Conservation (phyloP, 2,888 invertebrate species). For the Epirrhoe alternata region DNA sequence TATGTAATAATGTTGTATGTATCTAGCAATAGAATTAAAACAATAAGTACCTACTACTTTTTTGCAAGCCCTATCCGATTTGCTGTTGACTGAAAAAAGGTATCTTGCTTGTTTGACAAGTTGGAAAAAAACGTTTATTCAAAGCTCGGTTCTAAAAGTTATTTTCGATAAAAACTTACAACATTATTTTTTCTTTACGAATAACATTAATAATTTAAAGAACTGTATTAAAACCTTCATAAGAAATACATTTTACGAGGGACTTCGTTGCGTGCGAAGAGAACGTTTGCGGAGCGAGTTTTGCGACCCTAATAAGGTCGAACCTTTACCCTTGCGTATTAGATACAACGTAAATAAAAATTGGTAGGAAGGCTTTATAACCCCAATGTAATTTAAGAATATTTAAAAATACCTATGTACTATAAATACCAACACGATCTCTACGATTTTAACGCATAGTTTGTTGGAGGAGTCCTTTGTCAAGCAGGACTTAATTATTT, state of each 20-base stretch:
- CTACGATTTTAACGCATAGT: too few relatives aligned
- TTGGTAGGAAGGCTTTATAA: background rate
- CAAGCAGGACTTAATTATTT: too few relatives aligned
- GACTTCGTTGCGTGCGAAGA: slow-evolving; percentile 34
- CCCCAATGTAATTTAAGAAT: too few relatives aligned
- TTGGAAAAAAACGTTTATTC: too few relatives aligned
- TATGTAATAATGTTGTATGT: background rate
- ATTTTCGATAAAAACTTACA: background rate
- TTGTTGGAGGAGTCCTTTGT: too few relatives aligned
- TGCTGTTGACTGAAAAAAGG: background rate
- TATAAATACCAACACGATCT: too few relatives aligned
- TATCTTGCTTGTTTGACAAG: background rate
- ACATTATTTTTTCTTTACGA: background rate
- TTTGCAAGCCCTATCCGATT: background rate
- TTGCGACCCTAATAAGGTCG: slow-evolving; percentile 31
- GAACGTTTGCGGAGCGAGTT: slow-evolving; percentile 33
- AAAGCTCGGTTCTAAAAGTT: too few relatives aligned
- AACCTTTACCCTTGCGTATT: slow-evolving; percentile 20
- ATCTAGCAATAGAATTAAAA: background rate
- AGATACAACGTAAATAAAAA: slow-evolving; percentile 19
- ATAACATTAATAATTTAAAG: background rate
- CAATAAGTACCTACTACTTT: too few relatives aligned
- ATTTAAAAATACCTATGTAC: too few relatives aligned
- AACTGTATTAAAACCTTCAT: slow-evolving; percentile 2
- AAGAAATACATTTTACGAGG: background rate